Evolutionary conservation across 2,113 vertebrate species (phyloP).

Genomic region (Orientallactaga bullata): DNA sequence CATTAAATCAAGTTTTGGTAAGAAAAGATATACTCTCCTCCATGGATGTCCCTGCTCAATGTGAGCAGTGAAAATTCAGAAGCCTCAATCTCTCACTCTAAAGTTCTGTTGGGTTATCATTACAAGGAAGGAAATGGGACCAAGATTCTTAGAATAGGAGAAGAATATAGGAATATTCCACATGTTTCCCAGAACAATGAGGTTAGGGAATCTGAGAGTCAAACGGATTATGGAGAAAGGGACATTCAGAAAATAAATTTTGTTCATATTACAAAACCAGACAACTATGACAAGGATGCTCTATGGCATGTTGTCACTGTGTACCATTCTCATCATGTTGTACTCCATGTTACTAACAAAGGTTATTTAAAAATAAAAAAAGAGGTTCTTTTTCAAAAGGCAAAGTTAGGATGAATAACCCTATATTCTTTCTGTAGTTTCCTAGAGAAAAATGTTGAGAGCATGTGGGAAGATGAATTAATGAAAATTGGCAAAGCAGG

Average conservation of each 20-base stretch:
- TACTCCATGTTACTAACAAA: not conserved
- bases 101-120: not conserved
- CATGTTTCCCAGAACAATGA: not conserved
- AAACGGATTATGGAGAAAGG: not conserved
- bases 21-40: not conserved
- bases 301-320: not conserved
- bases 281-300: not conserved
- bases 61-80: not conserved
- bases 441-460: not conserved
- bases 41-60: not conserved
- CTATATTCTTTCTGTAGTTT: not conserved
- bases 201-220: not conserved
- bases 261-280: not conserved
- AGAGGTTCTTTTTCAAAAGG: not conserved
- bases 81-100: not conserved
- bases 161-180: too few species aligned
- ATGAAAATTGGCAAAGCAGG: not conserved
- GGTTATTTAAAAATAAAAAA: not conserved
- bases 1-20: not conserved
- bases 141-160: not conserved
- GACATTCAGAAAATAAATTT: not conserved
- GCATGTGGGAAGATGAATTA: not conserved
- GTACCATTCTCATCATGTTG: not conserved
- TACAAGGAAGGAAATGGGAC: not conserved
- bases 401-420: not conserved